Base-by-base conservation (phyloP, 2,797 vertebrate genomes). In the Poecilia wingei region DNA sequence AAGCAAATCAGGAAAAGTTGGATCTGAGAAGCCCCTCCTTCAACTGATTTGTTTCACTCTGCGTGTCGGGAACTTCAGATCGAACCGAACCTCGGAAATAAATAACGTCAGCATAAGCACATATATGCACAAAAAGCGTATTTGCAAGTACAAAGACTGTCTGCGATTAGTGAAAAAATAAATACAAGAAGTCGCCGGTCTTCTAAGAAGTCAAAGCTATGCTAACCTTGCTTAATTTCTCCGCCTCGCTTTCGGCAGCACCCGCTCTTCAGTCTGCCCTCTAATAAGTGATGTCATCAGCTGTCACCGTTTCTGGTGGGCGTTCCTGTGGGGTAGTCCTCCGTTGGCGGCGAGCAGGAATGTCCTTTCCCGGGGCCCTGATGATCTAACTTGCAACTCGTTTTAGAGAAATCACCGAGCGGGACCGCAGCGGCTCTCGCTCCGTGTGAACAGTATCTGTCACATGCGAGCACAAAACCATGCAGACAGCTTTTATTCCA, bases 271-370 rank as follows among this genome's bases (percentile, higher is more conserved):
- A 77, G 46, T 80, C 68, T 86, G 87, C 89, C 92, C 88, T 93
- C 84, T 86, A 89, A 91, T 92, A 90, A 90, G 81, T 92, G 88
- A 93, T 90, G 89, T 92, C 88, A 93, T 90, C 86, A 86, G 84
- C 83, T 82, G 80, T 86, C 86, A 84, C 83, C 82, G 76, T 84
- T 41, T 75, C 68, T 72, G 72, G 75, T 85, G 80, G 84, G 66
- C 47, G 8, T 46, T 91, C 85, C 82, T 91, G 82, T 86, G 81
- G 88, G 87, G 90, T 53, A 84, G 74, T 74, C 86, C 85, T 80
- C 72, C 75, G 74, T 83, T 61, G 4, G 84, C 76, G 81, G 75
- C 68, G 89, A 83, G 74, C 49, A 82, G 88, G 88, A 89, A 87
- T 79, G 88, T 90, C 89, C 92, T 92, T 81, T 92, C 89, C 85